These are phyloP conservation scores for Siniperca scherzeri DNA, from an alignment of 2,797 vertebrate genomes.

Conservation along the genomic window DNA sequence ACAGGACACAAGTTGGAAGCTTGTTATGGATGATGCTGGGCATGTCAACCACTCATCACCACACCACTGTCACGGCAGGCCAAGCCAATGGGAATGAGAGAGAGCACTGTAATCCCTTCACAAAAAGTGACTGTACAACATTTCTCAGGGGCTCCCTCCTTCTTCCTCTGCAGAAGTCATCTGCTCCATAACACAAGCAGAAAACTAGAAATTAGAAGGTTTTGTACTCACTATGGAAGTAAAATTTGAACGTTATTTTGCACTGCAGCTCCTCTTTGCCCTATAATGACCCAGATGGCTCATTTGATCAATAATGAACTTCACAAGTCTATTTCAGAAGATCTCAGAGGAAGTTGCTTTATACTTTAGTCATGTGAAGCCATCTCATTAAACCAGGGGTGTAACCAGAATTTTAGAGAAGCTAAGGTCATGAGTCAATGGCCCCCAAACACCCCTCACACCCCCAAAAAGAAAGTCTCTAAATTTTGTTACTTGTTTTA, in stretches of 20 bases:
- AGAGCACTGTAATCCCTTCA: conserved; percentile 73
- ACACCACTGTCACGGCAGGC: conserved; percentile 70
- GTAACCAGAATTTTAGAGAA: neutral
- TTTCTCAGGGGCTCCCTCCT: conserved; percentile 61
- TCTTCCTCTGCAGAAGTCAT: conserved; percentile 25
- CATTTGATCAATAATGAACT: conserved; percentile 22
- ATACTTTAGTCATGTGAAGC: neutral
- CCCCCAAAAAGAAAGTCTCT: neutral
- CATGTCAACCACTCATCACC: conserved; percentile 73
- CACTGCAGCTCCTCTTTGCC: neutral
- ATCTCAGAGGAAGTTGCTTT: neutral
- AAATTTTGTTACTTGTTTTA: neutral
- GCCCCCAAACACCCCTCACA: neutral
- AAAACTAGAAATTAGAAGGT: conserved; percentile 7
- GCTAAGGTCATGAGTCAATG: neutral
- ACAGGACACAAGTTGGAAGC: conserved; percentile 66
- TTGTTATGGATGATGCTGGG: conserved; percentile 75
- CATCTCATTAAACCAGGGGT: neutral
- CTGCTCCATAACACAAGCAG: conserved; percentile 18
- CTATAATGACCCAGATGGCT: neutral
- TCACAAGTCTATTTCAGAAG: neutral
- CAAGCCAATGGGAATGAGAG: conserved; percentile 77
- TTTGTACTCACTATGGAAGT: neutral
- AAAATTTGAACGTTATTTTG: neutral
- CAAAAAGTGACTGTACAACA: conserved; percentile 68